Conservation (phyloP, 2,797 vertebrate species). For the Bradypus variegatus region DNA sequence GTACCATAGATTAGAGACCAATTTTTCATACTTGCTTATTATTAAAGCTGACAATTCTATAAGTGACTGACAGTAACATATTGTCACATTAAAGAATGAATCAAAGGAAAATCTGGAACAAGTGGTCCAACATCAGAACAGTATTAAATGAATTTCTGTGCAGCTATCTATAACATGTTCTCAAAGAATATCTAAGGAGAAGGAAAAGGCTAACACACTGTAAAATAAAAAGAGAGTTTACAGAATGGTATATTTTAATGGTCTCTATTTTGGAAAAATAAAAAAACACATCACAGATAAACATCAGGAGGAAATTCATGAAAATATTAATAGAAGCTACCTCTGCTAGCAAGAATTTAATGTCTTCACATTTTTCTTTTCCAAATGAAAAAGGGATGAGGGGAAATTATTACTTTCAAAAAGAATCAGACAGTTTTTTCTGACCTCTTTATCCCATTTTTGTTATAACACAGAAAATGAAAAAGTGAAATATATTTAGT, state of each 20-base stretch:
- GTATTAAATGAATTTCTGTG: neutral
- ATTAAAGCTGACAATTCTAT: neutral
- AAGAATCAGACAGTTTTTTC: neutral
- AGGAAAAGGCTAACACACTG: neutral
- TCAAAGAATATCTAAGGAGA: neutral
- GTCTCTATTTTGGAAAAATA: neutral
- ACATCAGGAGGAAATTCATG: neutral
- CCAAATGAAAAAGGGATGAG: neutral
- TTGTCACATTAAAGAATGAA: neutral
- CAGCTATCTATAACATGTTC: neutral
- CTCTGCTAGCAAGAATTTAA: slow-evolving; percentile 10
- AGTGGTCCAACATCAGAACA: neutral
- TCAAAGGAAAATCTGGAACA: neutral
- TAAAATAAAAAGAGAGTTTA: neutral
- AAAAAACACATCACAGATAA: neutral
- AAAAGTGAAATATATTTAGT: slow-evolving; percentile 12
- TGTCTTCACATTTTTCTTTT: slow-evolving; percentile 6
- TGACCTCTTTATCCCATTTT: neutral
- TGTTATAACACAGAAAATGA: slow-evolving; percentile 12
- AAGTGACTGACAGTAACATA: neutral
- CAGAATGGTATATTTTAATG: neutral
- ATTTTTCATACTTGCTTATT: neutral
- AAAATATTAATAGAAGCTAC: neutral
- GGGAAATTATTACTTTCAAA: neutral
- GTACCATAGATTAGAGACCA: neutral